A percentile compares a stretch with the other conserved stretches of the same genome.
These are phyloP conservation scores for Ornithoptera alexandrae DNA, from an alignment of 2,888 invertebrate genomes.

Conservation along the genomic window DNA sequence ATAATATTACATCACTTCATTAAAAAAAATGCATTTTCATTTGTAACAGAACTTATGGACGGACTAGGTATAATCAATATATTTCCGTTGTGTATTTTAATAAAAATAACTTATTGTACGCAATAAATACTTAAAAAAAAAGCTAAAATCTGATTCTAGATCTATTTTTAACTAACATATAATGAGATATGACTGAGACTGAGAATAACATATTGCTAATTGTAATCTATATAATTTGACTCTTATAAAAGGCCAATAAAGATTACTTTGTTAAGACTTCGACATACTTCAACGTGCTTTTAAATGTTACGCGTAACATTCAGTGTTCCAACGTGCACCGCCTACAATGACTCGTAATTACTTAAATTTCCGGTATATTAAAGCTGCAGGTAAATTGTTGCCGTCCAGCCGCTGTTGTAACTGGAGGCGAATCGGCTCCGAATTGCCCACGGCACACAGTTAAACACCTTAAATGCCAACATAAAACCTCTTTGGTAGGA, in stretches of 20 bases:
- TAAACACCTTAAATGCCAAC: constrained; percentile 29
- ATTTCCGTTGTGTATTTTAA: no score
- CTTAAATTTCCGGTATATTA: constrained; percentile 28
- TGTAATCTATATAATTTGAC: neutral
- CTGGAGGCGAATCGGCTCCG: constrained; percentile 25
- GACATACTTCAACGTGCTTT: neutral
- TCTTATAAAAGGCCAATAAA: neutral
- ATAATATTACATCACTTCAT: no score
- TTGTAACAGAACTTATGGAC: no score
- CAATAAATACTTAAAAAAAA: no score
- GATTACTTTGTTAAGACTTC: neutral
- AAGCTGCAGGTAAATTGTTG: constrained; percentile 19
- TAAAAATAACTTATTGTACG: no score
- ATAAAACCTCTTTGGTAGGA: constrained; percentile 23
- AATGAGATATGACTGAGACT: no score
- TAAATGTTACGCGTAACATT: constrained; percentile 20
- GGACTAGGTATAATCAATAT: no score
- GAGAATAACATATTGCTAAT: no score
- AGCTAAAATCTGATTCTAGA: no score
- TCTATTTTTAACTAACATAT: no score
- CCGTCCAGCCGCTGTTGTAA: constrained; percentile 21
- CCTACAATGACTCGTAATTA: constrained; percentile 26
- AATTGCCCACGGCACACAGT: constrained; percentile 29
- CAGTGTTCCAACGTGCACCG: constrained; percentile 16
- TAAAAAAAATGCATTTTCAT: no score